phyloP scores from a whole-genome alignment of 1,140 invertebrate species.

The Zaprionus africanus region DNA sequence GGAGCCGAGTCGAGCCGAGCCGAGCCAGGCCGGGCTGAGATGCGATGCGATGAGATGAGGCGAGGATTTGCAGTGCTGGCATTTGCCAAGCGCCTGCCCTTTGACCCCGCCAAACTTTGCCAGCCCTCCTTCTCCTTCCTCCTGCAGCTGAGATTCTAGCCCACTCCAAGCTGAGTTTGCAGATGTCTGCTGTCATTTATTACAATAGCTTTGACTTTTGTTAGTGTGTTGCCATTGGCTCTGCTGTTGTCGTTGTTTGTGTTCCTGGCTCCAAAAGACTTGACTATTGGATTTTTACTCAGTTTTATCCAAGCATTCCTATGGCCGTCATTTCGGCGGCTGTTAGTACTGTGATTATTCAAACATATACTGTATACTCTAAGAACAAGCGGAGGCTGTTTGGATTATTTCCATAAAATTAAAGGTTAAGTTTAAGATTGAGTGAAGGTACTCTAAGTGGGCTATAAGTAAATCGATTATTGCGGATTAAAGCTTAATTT shows the following conservation, averaged over 20 bases:
- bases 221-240: slow-evolving; percentile 74
- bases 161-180: slow-evolving; percentile 53
- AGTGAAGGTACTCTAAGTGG: not conserved
- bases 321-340: slow-evolving; percentile 1
- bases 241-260: slow-evolving; percentile 4
- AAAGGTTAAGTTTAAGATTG: not conserved
- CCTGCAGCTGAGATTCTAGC: slow-evolving; percentile 12
- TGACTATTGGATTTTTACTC: slow-evolving; percentile 38
- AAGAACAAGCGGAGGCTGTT: slow-evolving; percentile 4
- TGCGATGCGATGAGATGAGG: slow-evolving; percentile 19
- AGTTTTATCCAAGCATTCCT: slow-evolving; percentile 9
- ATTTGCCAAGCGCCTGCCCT: slow-evolving; percentile 61
- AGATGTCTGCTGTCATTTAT: slow-evolving; percentile 84
- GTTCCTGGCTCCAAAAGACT: slow-evolving; percentile 24
- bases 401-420: slow-evolving; percentile 4
- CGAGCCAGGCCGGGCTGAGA: not conserved
- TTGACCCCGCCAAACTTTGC: slow-evolving; percentile 22
- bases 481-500: not conserved
- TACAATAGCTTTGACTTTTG: slow-evolving; percentile 84
- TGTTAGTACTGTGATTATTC: slow-evolving; percentile 26
- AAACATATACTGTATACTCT: slow-evolving; percentile 15
- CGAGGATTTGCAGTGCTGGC: slow-evolving; percentile 76
- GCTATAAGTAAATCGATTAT: not conserved
- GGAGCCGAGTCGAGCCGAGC: not conserved
- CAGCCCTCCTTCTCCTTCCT: not conserved